A percentile compares a stretch with the other conserved stretches of the same genome.
phyloP scores from a whole-genome alignment of 2,888 invertebrate species.

The Hermaeophaga mercurialis region DNA sequence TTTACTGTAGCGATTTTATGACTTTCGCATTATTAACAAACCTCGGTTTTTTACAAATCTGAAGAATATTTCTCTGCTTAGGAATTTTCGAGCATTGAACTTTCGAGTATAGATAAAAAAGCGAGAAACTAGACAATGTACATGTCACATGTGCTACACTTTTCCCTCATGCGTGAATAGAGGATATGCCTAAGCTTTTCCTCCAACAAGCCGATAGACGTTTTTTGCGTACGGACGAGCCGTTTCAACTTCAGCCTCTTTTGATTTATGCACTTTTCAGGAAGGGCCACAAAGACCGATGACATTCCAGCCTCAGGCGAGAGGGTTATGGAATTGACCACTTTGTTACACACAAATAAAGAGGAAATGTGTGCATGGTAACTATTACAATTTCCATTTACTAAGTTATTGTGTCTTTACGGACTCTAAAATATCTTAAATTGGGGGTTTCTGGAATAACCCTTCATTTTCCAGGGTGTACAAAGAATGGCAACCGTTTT shows the following conservation, averaged over 20 bases:
- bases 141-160: slow-evolving; percentile 26
- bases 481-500: no score
- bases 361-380: slow-evolving; percentile 52
- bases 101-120: not conserved
- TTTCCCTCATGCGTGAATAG: slow-evolving; percentile 23
- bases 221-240: slow-evolving; percentile 34
- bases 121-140: not conserved
- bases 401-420: slow-evolving; percentile 35
- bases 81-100: not conserved
- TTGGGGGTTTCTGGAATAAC: slow-evolving; percentile 30
- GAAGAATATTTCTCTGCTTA: no score
- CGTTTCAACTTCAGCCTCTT: slow-evolving; percentile 35
- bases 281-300: slow-evolving; percentile 49
- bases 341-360: slow-evolving; percentile 57
- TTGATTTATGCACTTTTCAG: slow-evolving; percentile 58
- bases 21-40: no score
- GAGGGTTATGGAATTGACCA: slow-evolving; percentile 53
- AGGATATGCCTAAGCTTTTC: slow-evolving; percentile 40
- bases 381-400: slow-evolving; percentile 53
- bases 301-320: slow-evolving; percentile 49
- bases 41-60: no score
- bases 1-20: no score
- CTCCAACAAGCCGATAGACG: slow-evolving; percentile 39
- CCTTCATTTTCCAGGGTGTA: no score
- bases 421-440: slow-evolving; percentile 44